phyloP scores from a whole-genome alignment of 2,113 vertebrate genomes.

The Actinemys pallida region DNA sequence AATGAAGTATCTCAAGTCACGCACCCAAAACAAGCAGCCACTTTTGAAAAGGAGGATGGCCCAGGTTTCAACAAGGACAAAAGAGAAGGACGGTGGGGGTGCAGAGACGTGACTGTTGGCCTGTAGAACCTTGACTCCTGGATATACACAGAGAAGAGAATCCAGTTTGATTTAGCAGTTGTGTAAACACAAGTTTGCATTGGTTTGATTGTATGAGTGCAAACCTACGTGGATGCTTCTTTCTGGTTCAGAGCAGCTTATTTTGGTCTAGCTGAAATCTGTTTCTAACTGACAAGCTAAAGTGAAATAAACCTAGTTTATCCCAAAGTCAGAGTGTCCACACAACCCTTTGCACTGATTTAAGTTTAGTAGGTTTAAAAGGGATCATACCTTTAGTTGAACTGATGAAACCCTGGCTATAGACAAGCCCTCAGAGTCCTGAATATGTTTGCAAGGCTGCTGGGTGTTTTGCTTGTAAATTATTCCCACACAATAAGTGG shows the following conservation, averaged over 20 bases:
- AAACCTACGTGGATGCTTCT: background rate
- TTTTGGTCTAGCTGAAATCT: background rate
- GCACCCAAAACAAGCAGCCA: background rate
- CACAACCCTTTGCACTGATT: background rate
- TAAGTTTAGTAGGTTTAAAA: background rate
- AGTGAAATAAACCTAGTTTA: background rate
- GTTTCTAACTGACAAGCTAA: background rate
- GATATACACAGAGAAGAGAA: background rate
- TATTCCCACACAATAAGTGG: background rate
- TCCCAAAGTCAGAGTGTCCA: background rate
- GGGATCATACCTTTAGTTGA: background rate
- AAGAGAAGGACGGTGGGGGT: background rate
- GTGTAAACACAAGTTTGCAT: background rate
- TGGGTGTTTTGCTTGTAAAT: background rate
- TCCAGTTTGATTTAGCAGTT: background rate
- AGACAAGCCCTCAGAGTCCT: background rate
- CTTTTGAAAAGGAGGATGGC: background rate
- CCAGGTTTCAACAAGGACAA: background rate
- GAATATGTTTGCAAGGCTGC: background rate
- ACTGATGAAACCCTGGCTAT: background rate
- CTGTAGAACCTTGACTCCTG: background rate
- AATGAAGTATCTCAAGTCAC: background rate
- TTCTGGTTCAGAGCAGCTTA: background rate
- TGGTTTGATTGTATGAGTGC: background rate
- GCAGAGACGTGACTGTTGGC: background rate